phyloP scores from a whole-genome alignment of 23 tunicate species.

The Styela clava region DNA sequence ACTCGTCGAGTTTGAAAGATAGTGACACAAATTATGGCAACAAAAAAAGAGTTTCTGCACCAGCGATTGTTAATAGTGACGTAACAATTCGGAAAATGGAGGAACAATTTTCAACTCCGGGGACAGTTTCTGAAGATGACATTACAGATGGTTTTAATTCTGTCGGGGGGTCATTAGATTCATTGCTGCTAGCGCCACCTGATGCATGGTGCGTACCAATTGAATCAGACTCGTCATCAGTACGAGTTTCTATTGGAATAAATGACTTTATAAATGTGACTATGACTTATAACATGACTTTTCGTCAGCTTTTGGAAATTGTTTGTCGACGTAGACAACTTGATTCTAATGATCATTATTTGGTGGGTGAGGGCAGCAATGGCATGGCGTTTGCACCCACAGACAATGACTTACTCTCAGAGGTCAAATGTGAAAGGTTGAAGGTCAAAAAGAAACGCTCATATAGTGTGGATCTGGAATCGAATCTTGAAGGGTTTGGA shows the following conservation, averaged over 20 bases:
- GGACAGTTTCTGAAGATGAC: constrained; percentile 10
- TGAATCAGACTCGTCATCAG: background rate
- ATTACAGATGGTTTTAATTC: constrained; percentile 10
- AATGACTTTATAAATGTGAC: constrained; percentile 8
- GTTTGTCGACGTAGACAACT: constrained; percentile 22
- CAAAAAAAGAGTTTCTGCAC: background rate
- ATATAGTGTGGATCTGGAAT: background rate
- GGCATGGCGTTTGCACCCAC: background rate
- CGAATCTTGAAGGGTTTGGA: background rate
- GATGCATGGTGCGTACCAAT: constrained; percentile 24
- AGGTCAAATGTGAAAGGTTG: constrained; percentile 10
- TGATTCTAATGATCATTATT: constrained; percentile 1
- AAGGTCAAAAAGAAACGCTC: constrained; percentile 1
- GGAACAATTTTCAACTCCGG: background rate
- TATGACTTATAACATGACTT: constrained; percentile 6
- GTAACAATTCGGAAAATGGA: background rate
- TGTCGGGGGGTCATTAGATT: constrained; percentile 9
- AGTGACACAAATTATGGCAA: background rate
- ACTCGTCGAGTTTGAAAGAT: background rate
- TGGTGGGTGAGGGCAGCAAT: background rate
- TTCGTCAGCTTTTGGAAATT: constrained; percentile 10
- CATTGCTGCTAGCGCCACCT: constrained; percentile 20
- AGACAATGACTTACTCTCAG: background rate
- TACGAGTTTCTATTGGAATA: background rate
- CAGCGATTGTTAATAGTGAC: background rate